Conservation (phyloP, 2,797 vertebrate species). For the Iguana delicatissima region DNA sequence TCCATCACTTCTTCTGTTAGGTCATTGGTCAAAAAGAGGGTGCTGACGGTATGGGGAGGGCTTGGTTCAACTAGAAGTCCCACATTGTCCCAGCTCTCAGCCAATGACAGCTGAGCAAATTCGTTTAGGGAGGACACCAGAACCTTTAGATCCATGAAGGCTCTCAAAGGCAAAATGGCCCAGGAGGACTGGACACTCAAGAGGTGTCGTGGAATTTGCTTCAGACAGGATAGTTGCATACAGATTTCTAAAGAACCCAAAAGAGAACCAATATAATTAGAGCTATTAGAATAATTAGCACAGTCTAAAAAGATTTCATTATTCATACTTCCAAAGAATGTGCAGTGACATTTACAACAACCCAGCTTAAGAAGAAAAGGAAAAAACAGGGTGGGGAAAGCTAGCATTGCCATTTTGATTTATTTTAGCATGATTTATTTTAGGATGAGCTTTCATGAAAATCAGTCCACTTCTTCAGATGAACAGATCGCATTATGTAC, state of each 20-base stretch:
- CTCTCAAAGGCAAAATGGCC: neutral
- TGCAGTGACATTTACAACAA: neutral
- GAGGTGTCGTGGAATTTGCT: neutral
- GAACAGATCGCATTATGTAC: too few species aligned
- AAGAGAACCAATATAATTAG: neutral
- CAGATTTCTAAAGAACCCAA: conserved; percentile 14
- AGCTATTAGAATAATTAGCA: neutral
- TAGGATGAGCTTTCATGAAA: too few species aligned
- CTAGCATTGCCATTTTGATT: too few species aligned
- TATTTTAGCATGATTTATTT: too few species aligned
- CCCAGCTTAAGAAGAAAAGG: too few species aligned
- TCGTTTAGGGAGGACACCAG: conserved; percentile 86
- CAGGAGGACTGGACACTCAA: neutral
- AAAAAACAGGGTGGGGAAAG: too few species aligned
- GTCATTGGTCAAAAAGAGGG: conserved; percentile 92
- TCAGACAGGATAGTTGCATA: conserved; percentile 23
- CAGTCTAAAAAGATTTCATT: neutral
- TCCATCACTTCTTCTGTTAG: conserved; percentile 91
- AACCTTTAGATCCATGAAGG: conserved; percentile 85
- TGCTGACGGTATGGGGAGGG: conserved; percentile 82
- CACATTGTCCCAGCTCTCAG: conserved; percentile 96
- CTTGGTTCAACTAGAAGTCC: conserved; percentile 94
- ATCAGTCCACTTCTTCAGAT: too few species aligned
- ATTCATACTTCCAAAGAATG: neutral
- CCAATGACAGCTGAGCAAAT: conserved; percentile 90